phyloP scores from a whole-genome alignment of 23 tunicate genomes.

The Halocynthia aurantium region DNA sequence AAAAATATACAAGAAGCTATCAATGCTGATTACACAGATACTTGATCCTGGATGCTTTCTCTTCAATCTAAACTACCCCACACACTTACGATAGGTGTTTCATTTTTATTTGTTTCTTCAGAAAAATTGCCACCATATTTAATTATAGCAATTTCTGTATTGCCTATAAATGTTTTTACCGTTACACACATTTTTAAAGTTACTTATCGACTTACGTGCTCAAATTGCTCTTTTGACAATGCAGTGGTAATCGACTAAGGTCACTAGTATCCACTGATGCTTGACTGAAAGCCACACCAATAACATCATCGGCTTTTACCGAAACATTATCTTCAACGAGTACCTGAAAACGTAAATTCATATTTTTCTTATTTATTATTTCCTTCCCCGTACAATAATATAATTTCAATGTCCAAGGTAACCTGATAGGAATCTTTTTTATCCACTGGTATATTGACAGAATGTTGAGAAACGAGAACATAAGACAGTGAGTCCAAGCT shows the following conservation, averaged over 20 bases:
- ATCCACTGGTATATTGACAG: slow-evolving; percentile 1
- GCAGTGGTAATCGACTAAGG: slow-evolving; percentile 12
- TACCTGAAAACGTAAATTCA: slow-evolving; percentile 4
- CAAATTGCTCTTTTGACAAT: slow-evolving; percentile 20
- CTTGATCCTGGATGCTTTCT: not conserved
- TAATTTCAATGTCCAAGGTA: not conserved
- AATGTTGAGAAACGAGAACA: slow-evolving; percentile 1
- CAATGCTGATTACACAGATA: too few relatives aligned
- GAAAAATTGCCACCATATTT: too few relatives aligned
- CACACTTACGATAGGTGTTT: too few relatives aligned
- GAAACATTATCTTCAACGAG: slow-evolving; percentile 1
- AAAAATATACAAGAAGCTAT: too few relatives aligned
- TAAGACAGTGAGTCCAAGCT: not conserved
- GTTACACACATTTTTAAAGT: not conserved
- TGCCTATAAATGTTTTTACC: not conserved
- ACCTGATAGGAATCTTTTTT: slow-evolving; percentile 27
- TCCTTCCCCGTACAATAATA: not conserved
- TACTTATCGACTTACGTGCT: slow-evolving; percentile 29
- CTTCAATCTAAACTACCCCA: too few relatives aligned
- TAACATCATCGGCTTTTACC: slow-evolving; percentile 30
- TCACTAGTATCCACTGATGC: not conserved
- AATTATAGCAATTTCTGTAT: too few relatives aligned
- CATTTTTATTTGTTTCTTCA: too few relatives aligned
- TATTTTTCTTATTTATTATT: not conserved
- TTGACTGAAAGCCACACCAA: slow-evolving; percentile 25